Evolutionary conservation across 2,797 vertebrate species (phyloP).

Genomic region (Picus viridis): DNA sequence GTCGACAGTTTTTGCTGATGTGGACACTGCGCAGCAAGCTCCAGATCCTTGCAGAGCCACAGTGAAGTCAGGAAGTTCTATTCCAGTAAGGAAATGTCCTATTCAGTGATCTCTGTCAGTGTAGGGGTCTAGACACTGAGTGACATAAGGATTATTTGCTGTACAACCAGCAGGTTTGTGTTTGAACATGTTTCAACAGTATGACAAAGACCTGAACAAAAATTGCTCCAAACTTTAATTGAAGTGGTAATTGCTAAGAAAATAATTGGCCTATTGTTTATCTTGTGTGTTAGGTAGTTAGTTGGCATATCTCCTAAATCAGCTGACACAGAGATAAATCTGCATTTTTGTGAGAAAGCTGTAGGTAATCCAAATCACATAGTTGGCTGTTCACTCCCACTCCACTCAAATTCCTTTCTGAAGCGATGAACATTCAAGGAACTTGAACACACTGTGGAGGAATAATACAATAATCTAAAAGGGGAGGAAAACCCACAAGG

Average conservation of each 20-base stretch:
- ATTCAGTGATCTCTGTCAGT: neutral
- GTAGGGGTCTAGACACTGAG: neutral
- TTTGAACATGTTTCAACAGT: neutral
- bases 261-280: neutral
- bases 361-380: slow-evolving; percentile 10
- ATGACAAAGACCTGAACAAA: neutral
- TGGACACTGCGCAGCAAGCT: neutral
- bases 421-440: slow-evolving; percentile 25
- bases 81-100: neutral
- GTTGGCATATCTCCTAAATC: slow-evolving; percentile 8
- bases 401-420: slow-evolving; percentile 40
- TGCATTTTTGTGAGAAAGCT: slow-evolving; percentile 26
- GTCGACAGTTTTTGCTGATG: neutral
- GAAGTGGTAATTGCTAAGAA: slow-evolving; percentile 3
- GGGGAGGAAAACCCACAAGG: slow-evolving; percentile 18
- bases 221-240: neutral
- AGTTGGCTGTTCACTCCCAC: slow-evolving; percentile 26
- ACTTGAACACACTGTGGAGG: slow-evolving; percentile 23
- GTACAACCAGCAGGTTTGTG: neutral
- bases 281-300: neutral
- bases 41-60: neutral
- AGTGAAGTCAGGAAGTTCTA: neutral
- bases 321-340: slow-evolving; percentile 17
- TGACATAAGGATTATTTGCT: neutral
- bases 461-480: slow-evolving; percentile 53